Base-by-base conservation (phyloP, 2,888 invertebrate species). In the Chironomus tentans region DNA sequence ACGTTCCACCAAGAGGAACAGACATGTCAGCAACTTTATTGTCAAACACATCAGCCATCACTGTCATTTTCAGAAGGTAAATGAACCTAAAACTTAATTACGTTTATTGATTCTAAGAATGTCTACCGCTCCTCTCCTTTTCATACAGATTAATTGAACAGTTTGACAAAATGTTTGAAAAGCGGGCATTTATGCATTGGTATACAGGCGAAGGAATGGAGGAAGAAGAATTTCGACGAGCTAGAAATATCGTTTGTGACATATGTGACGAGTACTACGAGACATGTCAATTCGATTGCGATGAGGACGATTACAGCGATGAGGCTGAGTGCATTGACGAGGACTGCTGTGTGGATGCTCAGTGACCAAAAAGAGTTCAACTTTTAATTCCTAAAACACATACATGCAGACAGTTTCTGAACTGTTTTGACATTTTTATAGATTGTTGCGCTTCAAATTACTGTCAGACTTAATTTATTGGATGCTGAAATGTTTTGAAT, bases 181-280 rank as follows among this genome's bases (percentile, higher is more conserved):
- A 93, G 77, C 92, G 85, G 82, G 93, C 93, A 65, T 93, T 93
- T 87, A 85, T 94, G 24, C 93, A 94, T 83, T 93, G 92, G 93
- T 94, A 92, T 84, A 92, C 91, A 0, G 92, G 92, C 12, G 93
- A 93, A 82, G 93, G 93, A 24, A 93, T 93, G 93, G 93, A 94
- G 81, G 92, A 93, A 82, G 88, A 91, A 88, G 93, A 94, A 82
- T 93, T 94, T 82, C 90, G 90, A 0, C 92, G 93, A 80, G 38
- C 38, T 10, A 38, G 38, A 38, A 38, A 38, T 38, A 38, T 38
- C 7, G 38, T 38, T 10, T 38, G 7, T 38, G 38, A 38, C 38
- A 38, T 38, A 38, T 38, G 38, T 38, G 38, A 38, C 10, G 38
- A 38, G 10, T 38, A 38, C 38, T 56, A 56, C 18, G 15, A 50